Evolutionary conservation across 2,888 invertebrate genomes (phyloP), one percentile per base, ranked within the genome.

Genomic region (Pecten maximus): DNA sequence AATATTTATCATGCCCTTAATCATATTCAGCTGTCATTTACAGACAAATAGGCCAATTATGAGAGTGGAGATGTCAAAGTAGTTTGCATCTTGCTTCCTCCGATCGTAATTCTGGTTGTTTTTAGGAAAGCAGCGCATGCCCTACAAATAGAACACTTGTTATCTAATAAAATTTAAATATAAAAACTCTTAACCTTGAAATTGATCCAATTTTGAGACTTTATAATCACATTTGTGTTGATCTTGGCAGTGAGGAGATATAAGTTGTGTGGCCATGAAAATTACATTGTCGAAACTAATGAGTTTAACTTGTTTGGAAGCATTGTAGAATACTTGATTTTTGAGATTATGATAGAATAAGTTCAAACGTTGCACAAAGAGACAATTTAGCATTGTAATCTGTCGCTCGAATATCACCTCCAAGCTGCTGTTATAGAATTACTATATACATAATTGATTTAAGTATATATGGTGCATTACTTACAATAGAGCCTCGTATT

Each of bases 101-200:
- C 23, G 74, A 74, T 74, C 35, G 35, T 74, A 10, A 74, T 74
- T 74, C 23, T 74, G 74, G 74, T 74, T 74, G 74, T 35, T 74
- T 28, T 74, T 28, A 74, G 74, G 74, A 35, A 28, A 74, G 15
- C 28, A 35, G 35, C 6, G 8, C 44, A 10, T 28, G 35, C 28
- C 74, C 74, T 23, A 74, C 35, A 74, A 74, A 8, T 15, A 28
- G 35, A 74, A 74, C 28, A 28, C 74, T 74, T 74, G 74, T 74
- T 74, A 74, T 74, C 74, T 35, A 2, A 74, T 35, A 74, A 74
- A 35, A 35, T 35, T 28, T 28, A 8, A 74, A 74, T 15, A 28
- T 28, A 74, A 74, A 74, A 74, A 74, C 60, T 74, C n/a, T 74
- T 35, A 74, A 28, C 74, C 74, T 74, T 74, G 74, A 28, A 74